Conservation (phyloP, 2,113 vertebrate species). For the Ceratotherium simum region DNA sequence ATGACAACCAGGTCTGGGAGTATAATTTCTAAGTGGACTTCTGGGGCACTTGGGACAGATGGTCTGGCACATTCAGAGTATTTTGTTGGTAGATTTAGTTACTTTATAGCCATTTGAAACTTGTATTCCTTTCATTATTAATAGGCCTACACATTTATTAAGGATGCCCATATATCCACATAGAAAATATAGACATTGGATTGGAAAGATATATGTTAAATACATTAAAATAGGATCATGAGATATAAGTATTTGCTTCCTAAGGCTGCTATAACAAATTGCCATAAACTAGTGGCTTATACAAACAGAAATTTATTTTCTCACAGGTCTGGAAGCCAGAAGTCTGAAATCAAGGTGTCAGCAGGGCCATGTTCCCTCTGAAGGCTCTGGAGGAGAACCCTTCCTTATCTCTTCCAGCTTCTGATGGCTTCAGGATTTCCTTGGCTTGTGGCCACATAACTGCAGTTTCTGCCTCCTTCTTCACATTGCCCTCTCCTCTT, state of each 20-base stretch:
- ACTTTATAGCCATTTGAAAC: neutral
- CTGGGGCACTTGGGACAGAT: neutral
- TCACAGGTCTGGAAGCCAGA: neutral
- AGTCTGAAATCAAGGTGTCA: neutral
- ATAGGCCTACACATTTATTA: neutral
- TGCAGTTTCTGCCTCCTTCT: neutral
- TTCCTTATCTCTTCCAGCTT: neutral
- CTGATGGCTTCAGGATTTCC: neutral
- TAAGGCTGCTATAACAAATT: neutral
- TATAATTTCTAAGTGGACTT: neutral
- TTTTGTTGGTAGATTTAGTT: neutral
- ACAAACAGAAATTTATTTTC: neutral
- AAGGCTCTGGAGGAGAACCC: neutral
- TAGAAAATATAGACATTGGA: neutral
- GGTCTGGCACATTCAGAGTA: neutral
- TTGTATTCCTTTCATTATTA: conserved; percentile 17
- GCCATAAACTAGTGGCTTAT: neutral
- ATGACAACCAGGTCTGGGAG: neutral
- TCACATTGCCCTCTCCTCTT: neutral
- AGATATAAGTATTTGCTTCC: neutral
- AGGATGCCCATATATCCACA: neutral
- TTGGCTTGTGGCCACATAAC: neutral
- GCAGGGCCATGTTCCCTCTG: neutral
- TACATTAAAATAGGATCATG: neutral
- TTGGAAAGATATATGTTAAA: neutral